phyloP scores from a whole-genome alignment of 2,797 vertebrate genomes.

The Periophthalmus magnuspinnatus region DNA sequence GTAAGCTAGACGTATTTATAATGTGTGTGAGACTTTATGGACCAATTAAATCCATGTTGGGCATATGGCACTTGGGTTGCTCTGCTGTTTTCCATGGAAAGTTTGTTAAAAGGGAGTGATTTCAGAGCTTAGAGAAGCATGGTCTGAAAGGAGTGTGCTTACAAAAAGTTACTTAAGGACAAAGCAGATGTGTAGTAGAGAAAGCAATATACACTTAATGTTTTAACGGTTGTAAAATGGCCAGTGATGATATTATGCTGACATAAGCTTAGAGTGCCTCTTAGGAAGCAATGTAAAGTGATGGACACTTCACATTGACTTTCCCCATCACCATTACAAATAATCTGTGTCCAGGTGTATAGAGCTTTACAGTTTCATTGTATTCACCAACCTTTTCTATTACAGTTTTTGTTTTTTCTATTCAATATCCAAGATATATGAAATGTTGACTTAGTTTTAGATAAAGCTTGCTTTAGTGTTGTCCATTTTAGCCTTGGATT shows the following conservation, averaged over 20 bases:
- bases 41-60: constrained; percentile 43
- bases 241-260: neutral
- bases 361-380: neutral
- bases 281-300: neutral
- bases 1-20: constrained; percentile 12
- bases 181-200: neutral
- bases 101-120: constrained; percentile 23
- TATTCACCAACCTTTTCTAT: neutral
- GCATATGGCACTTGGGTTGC: constrained; percentile 45
- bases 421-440: too few species aligned
- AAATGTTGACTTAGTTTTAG: too few species aligned
- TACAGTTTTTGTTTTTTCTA: too few species aligned
- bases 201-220: too few species aligned
- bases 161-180: constrained; percentile 13
- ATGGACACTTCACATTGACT: neutral
- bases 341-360: neutral
- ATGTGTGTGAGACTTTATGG: constrained; percentile 48
- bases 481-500: neutral
- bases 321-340: neutral
- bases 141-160: constrained; percentile 13
- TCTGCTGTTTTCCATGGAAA: constrained; percentile 51
- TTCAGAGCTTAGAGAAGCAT: constrained; percentile 12
- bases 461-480: too few species aligned
- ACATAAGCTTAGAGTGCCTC: neutral
- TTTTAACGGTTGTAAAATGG: neutral